These are phyloP conservation scores for Lithophane ornitopus DNA, from an alignment of 2,888 invertebrate genomes.

Conservation along the genomic window DNA sequence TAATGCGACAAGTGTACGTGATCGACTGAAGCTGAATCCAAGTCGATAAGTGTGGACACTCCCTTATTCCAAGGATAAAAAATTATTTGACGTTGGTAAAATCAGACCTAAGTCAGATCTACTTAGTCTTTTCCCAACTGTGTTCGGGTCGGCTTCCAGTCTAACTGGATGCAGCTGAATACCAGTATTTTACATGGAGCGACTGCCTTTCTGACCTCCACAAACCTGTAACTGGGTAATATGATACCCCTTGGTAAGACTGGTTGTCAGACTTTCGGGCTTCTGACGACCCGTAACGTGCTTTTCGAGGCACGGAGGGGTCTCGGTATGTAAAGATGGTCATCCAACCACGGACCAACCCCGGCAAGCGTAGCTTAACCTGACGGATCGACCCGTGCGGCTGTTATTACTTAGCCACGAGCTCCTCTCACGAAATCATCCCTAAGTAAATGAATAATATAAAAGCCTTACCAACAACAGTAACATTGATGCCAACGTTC, in stretches of 20 bases:
- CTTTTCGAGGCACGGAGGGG: too few relatives aligned
- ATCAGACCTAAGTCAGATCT: neutral
- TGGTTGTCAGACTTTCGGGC: too few relatives aligned
- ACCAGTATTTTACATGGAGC: neutral
- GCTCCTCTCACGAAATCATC: too few relatives aligned
- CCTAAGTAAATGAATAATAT: neutral
- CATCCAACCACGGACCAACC: too few relatives aligned
- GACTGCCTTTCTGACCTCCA: neutral
- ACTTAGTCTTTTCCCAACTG: neutral
- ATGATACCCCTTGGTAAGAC: too few relatives aligned
- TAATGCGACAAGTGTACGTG: neutral
- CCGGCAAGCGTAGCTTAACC: too few relatives aligned
- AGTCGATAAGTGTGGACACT: neutral
- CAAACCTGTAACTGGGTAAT: too few relatives aligned
- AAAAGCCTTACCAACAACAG: constrained; percentile 85
- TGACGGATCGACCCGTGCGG: too few relatives aligned
- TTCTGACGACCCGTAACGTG: too few relatives aligned
- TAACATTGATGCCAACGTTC: constrained; percentile 90
- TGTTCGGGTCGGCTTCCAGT: neutral
- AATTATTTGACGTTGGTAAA: neutral
- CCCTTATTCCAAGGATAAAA: neutral
- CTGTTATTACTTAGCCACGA: too few relatives aligned
- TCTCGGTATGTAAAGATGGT: too few relatives aligned
- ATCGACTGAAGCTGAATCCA: neutral
- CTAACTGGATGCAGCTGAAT: neutral